Conservation (phyloP, 2,797 vertebrate species). For the Parambassis ranga region DNA sequence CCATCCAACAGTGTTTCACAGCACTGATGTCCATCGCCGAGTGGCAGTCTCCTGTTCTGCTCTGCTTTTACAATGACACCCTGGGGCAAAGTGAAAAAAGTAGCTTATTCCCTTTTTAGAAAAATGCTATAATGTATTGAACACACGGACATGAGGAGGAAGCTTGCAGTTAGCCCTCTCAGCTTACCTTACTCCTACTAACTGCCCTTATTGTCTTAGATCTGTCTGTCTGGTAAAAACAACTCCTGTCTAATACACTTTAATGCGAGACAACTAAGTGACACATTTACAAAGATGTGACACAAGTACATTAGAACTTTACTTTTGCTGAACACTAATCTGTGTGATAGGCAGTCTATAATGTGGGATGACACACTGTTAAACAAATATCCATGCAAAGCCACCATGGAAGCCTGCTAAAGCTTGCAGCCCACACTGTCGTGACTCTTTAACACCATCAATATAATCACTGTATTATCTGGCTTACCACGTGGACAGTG, state of each 20-base stretch:
- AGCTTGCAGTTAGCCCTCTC: slow-evolving; percentile 3
- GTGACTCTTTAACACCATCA: slow-evolving; percentile 25
- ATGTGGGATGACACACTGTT: slow-evolving; percentile 37
- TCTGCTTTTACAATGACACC: slow-evolving; percentile 44
- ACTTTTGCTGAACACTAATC: slow-evolving; percentile 1
- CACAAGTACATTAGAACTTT: too few species aligned
- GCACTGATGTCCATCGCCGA: slow-evolving; percentile 19
- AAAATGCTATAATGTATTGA: slow-evolving; percentile 19
- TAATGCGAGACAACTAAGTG: not conserved
- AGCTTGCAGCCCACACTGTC: slow-evolving; percentile 24
- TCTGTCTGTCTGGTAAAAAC: not conserved
- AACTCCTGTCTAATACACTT: not conserved
- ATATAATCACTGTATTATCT: slow-evolving; percentile 3
- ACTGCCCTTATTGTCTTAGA: not conserved
- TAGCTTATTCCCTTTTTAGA: slow-evolving; percentile 27
- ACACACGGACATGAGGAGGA: slow-evolving; percentile 34
- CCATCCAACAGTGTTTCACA: slow-evolving; percentile 39
- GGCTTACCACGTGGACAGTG: slow-evolving; percentile 2
- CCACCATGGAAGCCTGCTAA: slow-evolving; percentile 1
- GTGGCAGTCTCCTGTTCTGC: slow-evolving; percentile 22
- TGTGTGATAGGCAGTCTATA: slow-evolving; percentile 10
- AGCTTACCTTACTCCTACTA: slow-evolving; percentile 10
- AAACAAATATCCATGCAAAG: slow-evolving; percentile 38
- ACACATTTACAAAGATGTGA: too few species aligned
- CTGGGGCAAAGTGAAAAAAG: slow-evolving; percentile 30